Conservation (phyloP, 2,113 vertebrate genomes). For the Clarias magur region DNA sequence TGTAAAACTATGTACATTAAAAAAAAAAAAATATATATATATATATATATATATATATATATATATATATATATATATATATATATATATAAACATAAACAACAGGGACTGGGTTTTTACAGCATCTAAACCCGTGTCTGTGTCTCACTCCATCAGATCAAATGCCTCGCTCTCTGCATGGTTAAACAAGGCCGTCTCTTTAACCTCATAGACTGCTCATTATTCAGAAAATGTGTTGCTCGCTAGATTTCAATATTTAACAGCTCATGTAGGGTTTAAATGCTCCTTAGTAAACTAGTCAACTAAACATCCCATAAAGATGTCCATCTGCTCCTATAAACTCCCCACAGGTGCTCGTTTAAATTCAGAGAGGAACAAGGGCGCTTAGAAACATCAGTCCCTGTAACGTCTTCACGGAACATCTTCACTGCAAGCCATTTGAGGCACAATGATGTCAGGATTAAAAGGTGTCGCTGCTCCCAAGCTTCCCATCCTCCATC, state of each 20-base stretch:
- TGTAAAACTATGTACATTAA: no score
- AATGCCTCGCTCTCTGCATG: background rate
- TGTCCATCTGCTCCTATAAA: constrained; percentile 57
- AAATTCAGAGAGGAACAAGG: constrained; percentile 24
- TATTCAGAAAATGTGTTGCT: constrained; percentile 40
- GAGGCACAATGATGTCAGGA: constrained; percentile 9
- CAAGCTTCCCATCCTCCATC: constrained; percentile 27
- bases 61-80: no score
- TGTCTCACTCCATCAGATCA: no score
- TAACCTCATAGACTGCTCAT: background rate
- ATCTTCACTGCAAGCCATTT: background rate
- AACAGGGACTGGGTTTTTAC: no score
- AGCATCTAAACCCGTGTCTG: no score
- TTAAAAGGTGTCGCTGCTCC: background rate
- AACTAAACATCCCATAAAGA: constrained; percentile 56
- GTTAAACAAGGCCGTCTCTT: background rate
- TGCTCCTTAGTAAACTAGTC: constrained; percentile 58
- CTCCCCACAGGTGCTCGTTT: constrained; percentile 47
- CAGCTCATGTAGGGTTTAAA: constrained; percentile 46
- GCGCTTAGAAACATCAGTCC: background rate
- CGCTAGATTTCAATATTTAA: constrained; percentile 56
- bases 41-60: no score
- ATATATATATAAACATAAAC: no score
- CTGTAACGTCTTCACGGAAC: background rate
- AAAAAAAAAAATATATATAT: no score